A percentile compares a stretch with the other conserved stretches of the same genome.
These are phyloP conservation scores for Lethenteron camtschaticum DNA, from an alignment of 2,113 vertebrate species.

Conservation along the genomic window DNA sequence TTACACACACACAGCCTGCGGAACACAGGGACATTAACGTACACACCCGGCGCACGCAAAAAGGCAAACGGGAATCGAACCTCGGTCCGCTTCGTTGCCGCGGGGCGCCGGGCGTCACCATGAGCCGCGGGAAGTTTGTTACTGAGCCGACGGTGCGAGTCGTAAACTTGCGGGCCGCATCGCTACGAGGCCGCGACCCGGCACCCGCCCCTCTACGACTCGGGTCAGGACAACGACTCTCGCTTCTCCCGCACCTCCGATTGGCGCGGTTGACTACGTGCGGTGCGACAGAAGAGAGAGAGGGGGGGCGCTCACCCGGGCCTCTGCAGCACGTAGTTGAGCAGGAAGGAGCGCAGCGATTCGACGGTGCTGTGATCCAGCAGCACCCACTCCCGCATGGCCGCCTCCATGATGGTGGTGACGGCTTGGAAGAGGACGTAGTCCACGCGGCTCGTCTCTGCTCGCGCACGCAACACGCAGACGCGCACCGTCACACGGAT, in stretches of 20 bases:
- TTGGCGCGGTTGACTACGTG: background rate
- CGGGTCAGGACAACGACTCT: background rate
- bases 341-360: constrained; percentile 80
- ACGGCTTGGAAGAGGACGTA: constrained; percentile 97
- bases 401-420: constrained; percentile 93
- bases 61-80: too few species aligned
- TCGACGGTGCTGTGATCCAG: constrained; percentile 87
- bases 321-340: constrained; percentile 93
- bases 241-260: background rate
- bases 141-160: too few species aligned
- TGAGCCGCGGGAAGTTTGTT: too few species aligned
- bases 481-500: too few species aligned
- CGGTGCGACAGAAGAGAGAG: background rate
- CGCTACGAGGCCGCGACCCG: background rate
- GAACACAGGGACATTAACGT: too few species aligned
- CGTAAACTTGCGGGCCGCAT: background rate
- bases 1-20: too few species aligned
- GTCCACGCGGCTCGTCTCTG: constrained; percentile 99
- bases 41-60: too few species aligned
- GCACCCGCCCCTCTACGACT: background rate
- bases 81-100: too few species aligned
- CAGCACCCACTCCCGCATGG: constrained; percentile 89
- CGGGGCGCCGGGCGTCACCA: too few species aligned
- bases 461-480: too few species aligned
- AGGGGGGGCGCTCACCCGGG: constrained; percentile 48